phyloP scores from a whole-genome alignment of 2,797 vertebrate species.

The Ctenopoma kingsleyae region DNA sequence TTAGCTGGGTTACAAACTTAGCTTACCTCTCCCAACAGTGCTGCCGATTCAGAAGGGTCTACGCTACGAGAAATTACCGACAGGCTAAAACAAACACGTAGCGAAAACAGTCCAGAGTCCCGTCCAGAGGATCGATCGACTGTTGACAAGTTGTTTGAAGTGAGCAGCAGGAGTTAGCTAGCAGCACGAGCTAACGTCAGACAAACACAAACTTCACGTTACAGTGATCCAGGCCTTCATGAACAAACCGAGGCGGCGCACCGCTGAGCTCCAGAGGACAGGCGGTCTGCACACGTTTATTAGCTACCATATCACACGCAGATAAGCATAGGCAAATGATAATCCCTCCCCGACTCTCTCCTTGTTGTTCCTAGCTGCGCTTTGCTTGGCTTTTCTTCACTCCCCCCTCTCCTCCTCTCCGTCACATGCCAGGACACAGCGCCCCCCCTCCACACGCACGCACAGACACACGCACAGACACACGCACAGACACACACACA shows the following conservation, averaged over 20 bases:
- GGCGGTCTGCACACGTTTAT: constrained; percentile 16
- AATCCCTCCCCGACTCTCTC: constrained; percentile 52
- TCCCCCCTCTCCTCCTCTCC: constrained; percentile 46
- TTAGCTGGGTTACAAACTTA: constrained; percentile 35
- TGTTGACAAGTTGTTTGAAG: constrained; percentile 79
- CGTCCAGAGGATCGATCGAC: constrained; percentile 58
- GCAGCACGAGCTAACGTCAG: constrained; percentile 68
- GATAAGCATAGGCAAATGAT: constrained; percentile 41
- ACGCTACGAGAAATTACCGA: neutral
- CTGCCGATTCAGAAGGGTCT: constrained; percentile 39
- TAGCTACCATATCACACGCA: constrained; percentile 34
- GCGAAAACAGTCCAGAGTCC: constrained; percentile 20
- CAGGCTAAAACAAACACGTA: constrained; percentile 13
- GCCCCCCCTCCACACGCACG: neutral
- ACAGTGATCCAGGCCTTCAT: constrained; percentile 37
- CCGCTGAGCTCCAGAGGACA: neutral
- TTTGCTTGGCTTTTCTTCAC: constrained; percentile 39
- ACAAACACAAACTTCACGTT: constrained; percentile 52
- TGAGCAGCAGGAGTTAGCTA: constrained; percentile 64
- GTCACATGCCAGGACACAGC: constrained; percentile 74
- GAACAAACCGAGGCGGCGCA: constrained; percentile 1
- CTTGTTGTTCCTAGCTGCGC: constrained; percentile 49
- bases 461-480: neutral
- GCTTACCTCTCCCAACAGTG: constrained; percentile 72
- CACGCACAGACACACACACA: constrained; percentile 4